Evolutionary conservation across 2,888 invertebrate genomes (phyloP), one percentile per base, ranked within the genome.

Genomic region (Blera fallax): DNA sequence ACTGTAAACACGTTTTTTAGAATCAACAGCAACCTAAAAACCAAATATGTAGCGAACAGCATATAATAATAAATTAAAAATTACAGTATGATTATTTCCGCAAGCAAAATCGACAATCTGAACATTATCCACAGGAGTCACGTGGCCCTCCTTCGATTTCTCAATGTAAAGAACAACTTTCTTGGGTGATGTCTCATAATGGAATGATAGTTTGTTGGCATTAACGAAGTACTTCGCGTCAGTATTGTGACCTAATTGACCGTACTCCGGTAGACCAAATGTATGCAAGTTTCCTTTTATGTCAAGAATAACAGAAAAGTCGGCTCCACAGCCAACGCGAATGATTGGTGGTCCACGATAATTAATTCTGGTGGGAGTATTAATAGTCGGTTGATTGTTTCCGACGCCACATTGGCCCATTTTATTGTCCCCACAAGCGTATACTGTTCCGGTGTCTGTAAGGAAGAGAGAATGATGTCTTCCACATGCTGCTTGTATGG

Each of bases 181-280:
- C 90, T 97, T 96, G 5, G 98, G 98, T 58, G 95, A 94, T 69
- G 95, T 95, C 92, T 97, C 97, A 92, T 95, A 97, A 91, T 96
- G 96, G 93, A 95, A 98, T 88, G 96, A 95, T 89, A 98, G 93
- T 91, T 97, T 98, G 40, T 96, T 98, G 87, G 96, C 96, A 11
- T 96, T 97, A 78, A 97, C 95, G 92, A 98, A 98, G 91, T 97
- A 98, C 91, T 98, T 97, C 21, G 98, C 98, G 91, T 98, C 98
- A 0, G 98, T 97, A 91, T 98, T 98, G 92, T 98, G 98, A 24
- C 98, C 98, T 58, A 98, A 92, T 89, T 98, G 98, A 0, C 98
- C 98, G 90, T 97, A 97, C 90, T 98, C 98, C 0, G 98, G 98
- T 88, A 96, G 94, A 0, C 98, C 98, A 90, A 98, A 98, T 0